Evolutionary conservation across 2,797 vertebrate genomes (phyloP), one percentile per base, ranked within the genome.

Genomic region (Pipistrellus kuhlii): DNA sequence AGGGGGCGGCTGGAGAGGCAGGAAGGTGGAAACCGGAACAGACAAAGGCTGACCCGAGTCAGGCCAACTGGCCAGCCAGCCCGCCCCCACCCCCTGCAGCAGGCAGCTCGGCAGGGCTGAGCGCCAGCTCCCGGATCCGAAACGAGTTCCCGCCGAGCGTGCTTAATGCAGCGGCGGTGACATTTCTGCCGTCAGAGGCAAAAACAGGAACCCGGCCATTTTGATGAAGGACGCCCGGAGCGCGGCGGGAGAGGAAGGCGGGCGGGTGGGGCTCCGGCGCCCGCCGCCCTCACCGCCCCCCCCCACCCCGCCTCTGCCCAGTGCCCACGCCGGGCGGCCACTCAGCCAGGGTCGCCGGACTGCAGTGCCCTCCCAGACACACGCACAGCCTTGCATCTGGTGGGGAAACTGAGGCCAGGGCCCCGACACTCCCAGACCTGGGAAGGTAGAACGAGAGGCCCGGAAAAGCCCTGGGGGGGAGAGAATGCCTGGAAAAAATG

Each of bases 161-260:
- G 96, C 95, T 96, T 97, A 97, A 97, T 96, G 95, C 95, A 94
- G 95, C 88, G 32, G 95, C 88, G 21, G 94, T 97, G 96, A 97
- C 97, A 97, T 97, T 97, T 97, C 94, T 97, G 96, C 95, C 94
- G 64, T 96, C 94, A 87, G 93, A 96, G 66, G 94, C 96, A 96
- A 95, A 96, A 95, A 93, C 96, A 97, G 92, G 96, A 97, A 97
- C 93, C 88, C 93, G 72, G 95, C 95, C 97, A 97, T 97, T 95
- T 96, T 96, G 96, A 94, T 76, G 93, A 95, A 94, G 92, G 76
- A 66, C 68, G 25, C 76, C 90, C 86, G 89, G 88, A 92, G 80
- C 59, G 69, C 76, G 32, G 64, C 30, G 11, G 73, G 69, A 72
- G 84, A 71, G 21, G 57, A 38, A 72, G 46, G 46, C 46, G 46